Evolutionary conservation across 2,113 vertebrate genomes (phyloP).

Genomic region (Crocuta crocuta): DNA sequence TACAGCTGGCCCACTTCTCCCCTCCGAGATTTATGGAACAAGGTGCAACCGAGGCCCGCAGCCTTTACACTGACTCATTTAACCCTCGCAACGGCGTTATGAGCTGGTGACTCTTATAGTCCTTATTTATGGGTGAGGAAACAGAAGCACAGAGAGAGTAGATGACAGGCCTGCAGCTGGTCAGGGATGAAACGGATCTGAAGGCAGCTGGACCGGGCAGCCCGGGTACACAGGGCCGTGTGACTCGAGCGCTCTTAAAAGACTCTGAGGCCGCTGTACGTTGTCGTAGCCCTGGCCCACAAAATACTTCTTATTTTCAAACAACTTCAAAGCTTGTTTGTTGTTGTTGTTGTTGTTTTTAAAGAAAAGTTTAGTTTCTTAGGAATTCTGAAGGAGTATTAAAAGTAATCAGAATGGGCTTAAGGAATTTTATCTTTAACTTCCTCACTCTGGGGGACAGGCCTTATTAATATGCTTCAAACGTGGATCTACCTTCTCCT

Average conservation of each 20-base stretch:
- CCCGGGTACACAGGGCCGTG: accelerated
- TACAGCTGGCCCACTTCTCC: neutral
- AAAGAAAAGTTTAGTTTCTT: constrained; percentile 57
- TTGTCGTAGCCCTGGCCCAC: neutral
- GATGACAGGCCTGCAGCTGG: neutral
- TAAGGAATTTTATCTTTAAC: constrained; percentile 60
- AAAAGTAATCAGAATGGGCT: neutral
- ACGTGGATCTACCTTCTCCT: neutral
- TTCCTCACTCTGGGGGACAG: constrained; percentile 54
- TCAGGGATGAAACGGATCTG: neutral
- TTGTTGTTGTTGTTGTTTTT: neutral
- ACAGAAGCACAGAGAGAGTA: neutral
- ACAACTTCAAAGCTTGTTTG: constrained; percentile 64
- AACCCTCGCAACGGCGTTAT: neutral
- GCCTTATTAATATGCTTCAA: constrained; percentile 17
- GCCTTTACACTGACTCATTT: neutral
- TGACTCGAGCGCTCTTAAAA: accelerated
- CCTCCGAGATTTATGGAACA: neutral
- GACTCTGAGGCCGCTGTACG: neutral
- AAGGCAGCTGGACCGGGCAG: neutral
- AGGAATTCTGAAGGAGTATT: constrained; percentile 40
- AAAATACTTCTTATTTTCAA: constrained; percentile 61
- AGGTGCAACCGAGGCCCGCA: neutral
- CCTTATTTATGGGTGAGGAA: neutral
- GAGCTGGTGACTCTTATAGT: neutral